These are phyloP conservation scores for Vespertilio murinus DNA, from an alignment of 2,797 vertebrate genomes.

Conservation along the genomic window DNA sequence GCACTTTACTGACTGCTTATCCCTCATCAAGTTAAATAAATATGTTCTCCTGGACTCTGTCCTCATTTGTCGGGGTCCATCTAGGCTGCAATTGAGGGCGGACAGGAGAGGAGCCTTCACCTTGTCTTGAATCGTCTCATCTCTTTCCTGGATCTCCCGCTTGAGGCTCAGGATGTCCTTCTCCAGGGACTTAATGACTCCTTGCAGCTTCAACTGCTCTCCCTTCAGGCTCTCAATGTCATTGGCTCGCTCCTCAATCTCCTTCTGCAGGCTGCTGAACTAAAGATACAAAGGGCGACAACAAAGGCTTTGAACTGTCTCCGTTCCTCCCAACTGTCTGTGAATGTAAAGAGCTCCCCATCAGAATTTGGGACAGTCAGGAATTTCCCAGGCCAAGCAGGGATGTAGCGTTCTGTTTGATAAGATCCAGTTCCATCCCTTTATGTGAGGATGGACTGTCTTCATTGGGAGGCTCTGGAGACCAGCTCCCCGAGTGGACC, in stretches of 20 bases:
- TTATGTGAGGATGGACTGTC: neutral
- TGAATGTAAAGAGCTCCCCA: neutral
- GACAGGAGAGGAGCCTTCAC: constrained; percentile 77
- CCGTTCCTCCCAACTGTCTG: neutral
- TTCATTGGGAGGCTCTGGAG: neutral
- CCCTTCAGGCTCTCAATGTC: constrained; percentile 88
- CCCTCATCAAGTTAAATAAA: neutral
- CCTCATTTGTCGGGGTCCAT: neutral
- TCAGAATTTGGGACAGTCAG: neutral
- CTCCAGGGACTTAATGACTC: constrained; percentile 89
- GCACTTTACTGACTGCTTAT: neutral
- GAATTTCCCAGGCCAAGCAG: neutral
- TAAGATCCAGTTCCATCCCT: neutral
- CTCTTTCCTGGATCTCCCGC: constrained; percentile 89
- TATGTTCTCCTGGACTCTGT: neutral
- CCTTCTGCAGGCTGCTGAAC: constrained; percentile 90
- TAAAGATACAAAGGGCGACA: constrained; percentile 65
- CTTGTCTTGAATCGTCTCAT: constrained; percentile 92
- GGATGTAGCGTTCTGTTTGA: neutral
- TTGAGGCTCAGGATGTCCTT: constrained; percentile 90
- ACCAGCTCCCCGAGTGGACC: neutral
- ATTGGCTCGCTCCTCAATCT: constrained; percentile 86
- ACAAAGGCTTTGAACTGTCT: neutral
- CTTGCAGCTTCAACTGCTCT: constrained; percentile 90
- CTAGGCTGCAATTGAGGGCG: neutral